These are phyloP conservation scores for Melanotaenia duboulayi DNA, from an alignment of 2,113 vertebrate species.

Conservation along the genomic window DNA sequence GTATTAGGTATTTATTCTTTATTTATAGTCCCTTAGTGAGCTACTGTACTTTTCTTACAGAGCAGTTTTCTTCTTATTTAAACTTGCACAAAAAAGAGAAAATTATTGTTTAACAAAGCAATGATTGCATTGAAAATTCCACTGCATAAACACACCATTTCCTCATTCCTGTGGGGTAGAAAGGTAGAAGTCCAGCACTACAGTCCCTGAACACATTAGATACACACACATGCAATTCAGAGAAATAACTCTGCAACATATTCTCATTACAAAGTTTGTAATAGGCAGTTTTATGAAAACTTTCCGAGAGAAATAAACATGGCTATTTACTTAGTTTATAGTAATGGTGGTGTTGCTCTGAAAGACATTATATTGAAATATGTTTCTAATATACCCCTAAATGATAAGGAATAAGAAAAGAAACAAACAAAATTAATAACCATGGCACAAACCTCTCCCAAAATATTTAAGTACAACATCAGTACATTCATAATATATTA, in stretches of 20 bases:
- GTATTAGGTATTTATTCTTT: slow-evolving; percentile 25
- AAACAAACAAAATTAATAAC: not conserved
- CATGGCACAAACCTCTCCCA: too few species aligned
- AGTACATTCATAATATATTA: too few species aligned
- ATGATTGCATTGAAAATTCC: not conserved
- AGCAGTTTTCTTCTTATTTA: not conserved
- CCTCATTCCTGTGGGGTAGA: not conserved
- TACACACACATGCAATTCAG: not conserved
- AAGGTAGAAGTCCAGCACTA: not conserved
- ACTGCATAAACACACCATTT: not conserved
- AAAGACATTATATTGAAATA: not conserved
- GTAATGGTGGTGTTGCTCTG: not conserved
- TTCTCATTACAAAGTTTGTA: not conserved
- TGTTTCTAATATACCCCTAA: not conserved
- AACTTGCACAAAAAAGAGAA: not conserved
- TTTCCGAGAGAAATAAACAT: not conserved
- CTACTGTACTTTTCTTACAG: not conserved
- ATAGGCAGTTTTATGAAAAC: not conserved
- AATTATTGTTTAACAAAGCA: not conserved
- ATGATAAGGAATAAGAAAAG: not conserved
- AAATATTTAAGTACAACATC: too few species aligned
- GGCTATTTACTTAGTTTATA: not conserved
- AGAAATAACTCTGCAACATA: not conserved
- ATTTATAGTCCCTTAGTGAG: not conserved
- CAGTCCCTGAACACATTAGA: not conserved